Percentiles rank a stretch among this genome's conserved stretches.
Evolutionary conservation across 2,888 invertebrate genomes (phyloP).

Genomic region (Andrena bicolor): DNA sequence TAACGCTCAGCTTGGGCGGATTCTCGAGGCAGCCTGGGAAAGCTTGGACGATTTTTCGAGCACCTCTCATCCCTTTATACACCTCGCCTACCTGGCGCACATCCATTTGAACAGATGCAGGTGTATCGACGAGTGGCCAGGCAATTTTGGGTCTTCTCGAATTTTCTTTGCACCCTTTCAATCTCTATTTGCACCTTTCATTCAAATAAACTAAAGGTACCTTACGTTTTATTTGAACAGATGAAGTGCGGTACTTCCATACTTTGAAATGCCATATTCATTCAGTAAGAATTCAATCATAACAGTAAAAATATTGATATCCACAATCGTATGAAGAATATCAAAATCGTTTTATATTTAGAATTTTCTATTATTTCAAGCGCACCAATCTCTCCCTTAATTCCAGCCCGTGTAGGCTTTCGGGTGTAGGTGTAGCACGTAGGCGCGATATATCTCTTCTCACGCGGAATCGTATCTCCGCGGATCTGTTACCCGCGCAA

Average conservation of each 20-base stretch:
- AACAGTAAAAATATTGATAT: too few relatives aligned
- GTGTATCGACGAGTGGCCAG: too few relatives aligned
- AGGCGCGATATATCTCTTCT: slow-evolving; percentile 72
- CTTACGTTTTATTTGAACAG: too few relatives aligned
- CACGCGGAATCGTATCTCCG: slow-evolving; percentile 64
- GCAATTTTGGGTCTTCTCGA: too few relatives aligned
- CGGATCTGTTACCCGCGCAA: slow-evolving; percentile 44
- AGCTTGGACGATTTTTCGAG: slow-evolving; percentile 28
- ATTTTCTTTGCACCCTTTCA: neutral
- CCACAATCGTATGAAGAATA: too few relatives aligned
- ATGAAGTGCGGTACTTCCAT: too few relatives aligned
- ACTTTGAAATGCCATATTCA: too few relatives aligned
- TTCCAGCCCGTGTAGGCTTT: slow-evolving; percentile 45
- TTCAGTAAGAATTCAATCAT: too few relatives aligned
- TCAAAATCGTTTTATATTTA: too few relatives aligned
- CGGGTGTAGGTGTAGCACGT: slow-evolving; percentile 70
- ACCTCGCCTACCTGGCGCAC: neutral
- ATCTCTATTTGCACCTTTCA: too few relatives aligned
- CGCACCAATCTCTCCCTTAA: neutral
- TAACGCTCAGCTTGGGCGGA: slow-evolving; percentile 18
- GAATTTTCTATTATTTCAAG: neutral
- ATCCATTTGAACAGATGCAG: too few relatives aligned
- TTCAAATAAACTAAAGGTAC: too few relatives aligned
- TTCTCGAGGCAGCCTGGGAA: slow-evolving; percentile 34
- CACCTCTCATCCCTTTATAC: neutral